These are phyloP conservation scores for Calameuta filiformis DNA, from an alignment of 2,888 invertebrate species.

Conservation along the genomic window DNA sequence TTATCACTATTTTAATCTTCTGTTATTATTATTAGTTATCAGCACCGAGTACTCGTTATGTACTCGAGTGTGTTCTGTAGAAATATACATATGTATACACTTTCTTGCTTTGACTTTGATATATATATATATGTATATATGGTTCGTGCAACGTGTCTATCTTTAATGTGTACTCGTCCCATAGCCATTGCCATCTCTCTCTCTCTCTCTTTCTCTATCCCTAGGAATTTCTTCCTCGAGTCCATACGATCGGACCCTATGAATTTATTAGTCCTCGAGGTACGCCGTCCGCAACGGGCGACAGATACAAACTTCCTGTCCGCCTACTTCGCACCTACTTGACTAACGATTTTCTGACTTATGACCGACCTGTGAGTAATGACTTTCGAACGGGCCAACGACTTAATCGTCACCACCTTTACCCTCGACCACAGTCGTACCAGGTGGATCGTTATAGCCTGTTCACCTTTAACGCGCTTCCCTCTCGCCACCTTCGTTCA, in stretches of 20 bases:
- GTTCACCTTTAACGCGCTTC: not conserved
- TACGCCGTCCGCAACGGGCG: conserved; percentile 26
- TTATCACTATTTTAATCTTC: not conserved
- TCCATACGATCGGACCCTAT: conserved; percentile 23
- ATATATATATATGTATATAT: not conserved
- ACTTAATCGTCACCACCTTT: conserved; percentile 2
- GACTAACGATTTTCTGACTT: conserved; percentile 41
- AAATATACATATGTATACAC: not conserved
- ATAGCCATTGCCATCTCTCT: not conserved
- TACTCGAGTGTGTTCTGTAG: not conserved
- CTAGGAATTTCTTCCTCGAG: conserved; percentile 27
- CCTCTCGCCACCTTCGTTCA: not conserved
- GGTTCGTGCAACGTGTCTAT: not conserved
- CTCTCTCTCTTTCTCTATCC: not conserved
- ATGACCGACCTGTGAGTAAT: conserved; percentile 50
- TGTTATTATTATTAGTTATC: not conserved
- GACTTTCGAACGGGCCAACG: conserved; percentile 36
- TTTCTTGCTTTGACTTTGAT: not conserved
- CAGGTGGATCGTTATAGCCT: not conserved
- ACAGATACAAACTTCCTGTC: conserved; percentile 30
- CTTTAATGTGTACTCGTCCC: not conserved
- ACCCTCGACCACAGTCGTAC: not conserved
- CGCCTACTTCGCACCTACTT: conserved; percentile 10
- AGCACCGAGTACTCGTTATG: not conserved
- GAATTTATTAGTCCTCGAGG: conserved; percentile 45